Evolutionary conservation across 2,113 vertebrate species (phyloP), one percentile per base, ranked within the genome.

Genomic region (Oreochromis niloticus): DNA sequence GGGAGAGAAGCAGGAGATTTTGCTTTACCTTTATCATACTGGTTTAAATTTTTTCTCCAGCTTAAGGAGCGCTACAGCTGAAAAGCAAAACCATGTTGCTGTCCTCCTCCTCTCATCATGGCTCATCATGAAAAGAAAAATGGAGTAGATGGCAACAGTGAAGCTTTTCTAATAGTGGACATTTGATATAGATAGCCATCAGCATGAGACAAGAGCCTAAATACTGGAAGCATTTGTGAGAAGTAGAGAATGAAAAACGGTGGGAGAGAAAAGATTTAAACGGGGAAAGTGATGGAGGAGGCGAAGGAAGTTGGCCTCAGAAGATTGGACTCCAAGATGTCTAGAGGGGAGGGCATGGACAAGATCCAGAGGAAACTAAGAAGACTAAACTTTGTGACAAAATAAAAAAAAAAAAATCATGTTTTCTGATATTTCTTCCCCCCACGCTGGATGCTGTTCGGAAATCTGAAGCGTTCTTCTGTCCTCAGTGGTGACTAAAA

Each of bases 171-270:
- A 59, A 9, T 24, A 22, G 27, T 4, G 61, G n/a, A 87, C 48
- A 84, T 32, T 52, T 34, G 56, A 39, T 43, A 22, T 30, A 87
- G 80, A 87, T 78, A 43, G 52, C 55, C 59, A 81, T 82, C 68
- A 30, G 56, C 52, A 46, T 27, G 46, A 41, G 66, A 61, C 12
- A 16, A 66, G 19, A 81, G 48, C 27, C 84, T 57, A 88, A 81
- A 84, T 41, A 3, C 57, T 41, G 83, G 81, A 52, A 79, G 81
- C 50, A 34, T 48, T 13, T 14, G 50, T 12, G 57, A 88, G 86
- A 92, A 86, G 56, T 81, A 32, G 22, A 66, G 63, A 48, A 83
- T 75, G 81, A 86, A 88, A 92, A 93, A 87, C 54, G 27, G 22
- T 68, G 34, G 88, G 41, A 46, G 55, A 41, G 46, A 68, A 52